phyloP scores from a whole-genome alignment of 2,888 invertebrate genomes.

The Lysandra bellargus region DNA sequence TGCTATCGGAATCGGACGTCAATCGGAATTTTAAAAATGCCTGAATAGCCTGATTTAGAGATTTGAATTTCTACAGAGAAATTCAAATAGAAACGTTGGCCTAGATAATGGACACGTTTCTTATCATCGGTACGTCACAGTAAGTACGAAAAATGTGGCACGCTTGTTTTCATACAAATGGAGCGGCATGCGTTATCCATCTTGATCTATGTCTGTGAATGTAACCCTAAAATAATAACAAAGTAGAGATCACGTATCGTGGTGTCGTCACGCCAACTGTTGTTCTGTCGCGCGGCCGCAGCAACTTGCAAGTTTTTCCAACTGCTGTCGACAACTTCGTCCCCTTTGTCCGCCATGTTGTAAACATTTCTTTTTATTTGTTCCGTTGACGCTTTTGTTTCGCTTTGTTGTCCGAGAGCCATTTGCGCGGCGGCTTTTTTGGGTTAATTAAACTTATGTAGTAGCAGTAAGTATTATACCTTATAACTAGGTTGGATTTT shows the following conservation, averaged over 20 bases:
- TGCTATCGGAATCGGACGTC: too few relatives aligned
- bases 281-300: background rate
- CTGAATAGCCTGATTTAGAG: too few relatives aligned
- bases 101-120: too few relatives aligned
- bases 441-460: conserved; percentile 2
- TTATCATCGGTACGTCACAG: too few relatives aligned
- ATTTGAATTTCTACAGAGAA: too few relatives aligned
- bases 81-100: too few relatives aligned
- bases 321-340: background rate
- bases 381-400: background rate
- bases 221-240: background rate
- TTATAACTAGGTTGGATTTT: background rate
- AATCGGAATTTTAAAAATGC: too few relatives aligned
- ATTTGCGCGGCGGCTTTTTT: background rate
- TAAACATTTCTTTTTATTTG: background rate
- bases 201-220: too few relatives aligned
- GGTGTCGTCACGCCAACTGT: background rate
- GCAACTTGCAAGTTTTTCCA: background rate
- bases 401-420: background rate
- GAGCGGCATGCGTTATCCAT: too few relatives aligned
- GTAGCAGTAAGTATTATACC: background rate
- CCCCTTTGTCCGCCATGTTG: conserved; percentile 7
- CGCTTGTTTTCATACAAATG: too few relatives aligned
- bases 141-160: too few relatives aligned
- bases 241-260: background rate